Conservation (phyloP, 1,140 invertebrate genomes). For the Caenorhabditis brenneri region DNA sequence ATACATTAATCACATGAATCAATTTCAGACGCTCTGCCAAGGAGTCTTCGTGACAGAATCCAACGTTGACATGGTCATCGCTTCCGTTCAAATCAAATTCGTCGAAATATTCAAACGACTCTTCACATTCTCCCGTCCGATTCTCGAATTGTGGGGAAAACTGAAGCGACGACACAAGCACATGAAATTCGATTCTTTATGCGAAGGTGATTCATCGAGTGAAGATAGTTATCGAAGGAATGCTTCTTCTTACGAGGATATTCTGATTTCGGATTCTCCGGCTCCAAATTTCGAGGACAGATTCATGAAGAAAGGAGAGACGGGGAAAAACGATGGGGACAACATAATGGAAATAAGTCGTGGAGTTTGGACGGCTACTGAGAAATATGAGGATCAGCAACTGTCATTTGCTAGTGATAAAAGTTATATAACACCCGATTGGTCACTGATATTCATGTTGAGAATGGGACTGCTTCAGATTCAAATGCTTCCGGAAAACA, state of each 20-base stretch:
- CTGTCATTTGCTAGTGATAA: slow-evolving; percentile 42
- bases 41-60: slow-evolving; percentile 53
- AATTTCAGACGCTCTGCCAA: slow-evolving; percentile 3
- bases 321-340: background rate
- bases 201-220: background rate
- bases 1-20: too few relatives aligned
- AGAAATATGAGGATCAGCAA: background rate
- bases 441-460: slow-evolving; percentile 82
- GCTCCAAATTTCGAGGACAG: too few relatives aligned
- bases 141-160: slow-evolving; percentile 41
- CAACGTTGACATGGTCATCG: slow-evolving; percentile 54
- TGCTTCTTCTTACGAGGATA: background rate
- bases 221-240: background rate
- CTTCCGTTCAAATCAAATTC: slow-evolving; percentile 40
- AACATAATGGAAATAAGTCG: slow-evolving; percentile 2
- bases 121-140: slow-evolving; percentile 51
- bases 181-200: slow-evolving; percentile 25
- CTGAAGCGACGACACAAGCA: slow-evolving; percentile 37
- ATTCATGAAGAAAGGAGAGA: background rate
- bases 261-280: background rate
- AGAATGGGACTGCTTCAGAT: slow-evolving; percentile 81
- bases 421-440: slow-evolving; percentile 76
- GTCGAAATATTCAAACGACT: slow-evolving; percentile 45
- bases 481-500: slow-evolving; percentile 81
- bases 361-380: slow-evolving; percentile 25